Evolutionary conservation across 2,888 invertebrate species (phyloP), one percentile per base, ranked within the genome.

Genomic region (Embidobia sp.): DNA sequence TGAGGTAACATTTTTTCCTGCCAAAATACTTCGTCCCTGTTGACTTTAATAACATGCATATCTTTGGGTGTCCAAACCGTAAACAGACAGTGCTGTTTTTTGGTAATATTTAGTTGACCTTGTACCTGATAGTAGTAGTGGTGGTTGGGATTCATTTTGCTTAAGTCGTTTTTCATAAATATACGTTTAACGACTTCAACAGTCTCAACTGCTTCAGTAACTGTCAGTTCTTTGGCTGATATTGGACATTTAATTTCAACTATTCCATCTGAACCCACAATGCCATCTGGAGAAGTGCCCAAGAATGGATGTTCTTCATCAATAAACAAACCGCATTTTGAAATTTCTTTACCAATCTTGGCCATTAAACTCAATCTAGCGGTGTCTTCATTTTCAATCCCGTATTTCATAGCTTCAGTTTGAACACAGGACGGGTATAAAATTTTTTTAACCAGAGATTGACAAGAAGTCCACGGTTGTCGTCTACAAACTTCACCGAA

Each of bases 191-290:
- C n/a, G 6, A 29, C 8, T 5, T 3, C 29, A 7, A 49, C 0
- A 1, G 15, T 10, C 19, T 49, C 4, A n/a, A 49, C 11, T 10
- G 49, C 31, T 29, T 29, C 29, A 8, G 3, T n/a, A 5, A 29
- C 29, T 29, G 29, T 29, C 2, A 7, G 8, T 8, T 29, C 2
- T 29, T 29, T 2, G 8, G 29, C 29, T 7, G 29, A 5, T 5
- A n/a, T 6, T 6, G 75, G 61, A 48, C 51, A 63, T 69, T 80
- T 77, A 3, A 51, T 63, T 57, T 77, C 77, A 16, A 77, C 67
- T 7, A 73, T 16, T 0, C 55, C 67, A 31, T 79, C 51, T 8
- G 61, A 49, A 16, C 22, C 73, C 22, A 76, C 76, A 1, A 70
- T 3, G 1, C 78, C 73, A 64, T 79, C 79, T 3, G 75, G 67